Evolutionary conservation across 2,113 vertebrate species (phyloP), one percentile per base, ranked within the genome.

Genomic region (Lethenteron camtschaticum): DNA sequence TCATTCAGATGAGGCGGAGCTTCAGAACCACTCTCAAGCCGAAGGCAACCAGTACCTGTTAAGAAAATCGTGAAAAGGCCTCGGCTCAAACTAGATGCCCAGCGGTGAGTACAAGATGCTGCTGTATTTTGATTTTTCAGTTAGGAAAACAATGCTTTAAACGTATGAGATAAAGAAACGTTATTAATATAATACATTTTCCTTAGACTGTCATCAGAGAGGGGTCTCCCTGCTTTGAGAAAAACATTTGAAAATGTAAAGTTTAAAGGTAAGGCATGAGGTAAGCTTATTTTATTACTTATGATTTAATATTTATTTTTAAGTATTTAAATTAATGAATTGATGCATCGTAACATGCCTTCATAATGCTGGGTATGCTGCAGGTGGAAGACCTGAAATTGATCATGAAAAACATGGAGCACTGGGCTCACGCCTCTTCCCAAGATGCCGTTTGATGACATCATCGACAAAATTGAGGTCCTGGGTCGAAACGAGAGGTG

Each of bases 361-460:
- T 56, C 73, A 10, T 77, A 73, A 74, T 75, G 73, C 1, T 76
- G 10, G 56, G 68, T 71, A 24, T 3, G 57, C 1, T 2, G 8
- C 73, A 96, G 94, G 82, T 81, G 9, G 86, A 90, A 56, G 85
- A 96, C 76, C 77, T 99, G 74, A 85, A 80, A 74, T 81, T 78
- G 1, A 80, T 99, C 2, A 83, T 96, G 72, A 82, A 76, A 69
- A 85, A 83, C 20, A 92, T 95, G 90, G 91, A 99, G 77, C 94
- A 99, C 78, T 99, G 94, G 94, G 94, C 90, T 20, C 91, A 99
- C 79, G 94, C 10, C 75, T 96, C 2, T 95, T 82, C 76, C 91
- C 12, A 90, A 90, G 73, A 76, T 96, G 70, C 87, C 85, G 58
- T 99, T 99, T 80, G 89, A 92, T 69, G 89, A 94, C 71, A 91